Base-by-base conservation (phyloP, 2,113 vertebrate species). In the Laterallus jamaicensis region DNA sequence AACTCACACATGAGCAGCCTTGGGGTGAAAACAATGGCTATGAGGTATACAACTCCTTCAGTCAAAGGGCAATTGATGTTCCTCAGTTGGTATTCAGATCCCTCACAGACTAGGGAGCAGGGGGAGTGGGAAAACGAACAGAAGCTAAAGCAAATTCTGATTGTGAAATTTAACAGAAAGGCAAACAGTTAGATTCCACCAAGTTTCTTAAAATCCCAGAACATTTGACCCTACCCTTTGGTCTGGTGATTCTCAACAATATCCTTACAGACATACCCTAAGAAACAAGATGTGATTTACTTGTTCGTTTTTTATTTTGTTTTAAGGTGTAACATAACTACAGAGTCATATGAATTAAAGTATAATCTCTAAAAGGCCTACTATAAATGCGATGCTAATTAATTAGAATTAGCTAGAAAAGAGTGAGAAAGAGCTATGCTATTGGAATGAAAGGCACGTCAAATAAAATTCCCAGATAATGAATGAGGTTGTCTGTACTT, bases 141-240 rank as follows among this genome's bases (percentile, higher is more conserved):
- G 54, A 92, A 92, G 37, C 50, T 89, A 52, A 92, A 86, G 50
- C 5, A 10, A 74, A 78, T 10, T 49, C 63, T 64, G 28, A 73
- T 60, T 54, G 44, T 26, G 40, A 85, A 84, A 91, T 88, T 87
- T 76, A 94, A 84, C 56, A 86, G 79, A 96, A 90, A 86, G 31
- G 26, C 24, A 40, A 92, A 90, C 19, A 91, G 63, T 11, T 24
- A 44, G 67, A 69, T 29, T 79, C 67, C 67, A 70, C 28, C 16
- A 9, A 47, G 39, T 74, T 64, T 47, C 28, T 81, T 81, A 70
- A 74, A 62, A 73, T 64, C 86, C 91, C 31, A 80, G 59, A 94
- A 95, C 35, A 95, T 47, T 59, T 88, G 90, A 92, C 84, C 12
- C 2, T 59, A 76, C 90, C 40, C 78, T 96, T 93, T 94, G 93